phyloP scores from a whole-genome alignment of 2,888 invertebrate species.

The Thecophora atra region DNA sequence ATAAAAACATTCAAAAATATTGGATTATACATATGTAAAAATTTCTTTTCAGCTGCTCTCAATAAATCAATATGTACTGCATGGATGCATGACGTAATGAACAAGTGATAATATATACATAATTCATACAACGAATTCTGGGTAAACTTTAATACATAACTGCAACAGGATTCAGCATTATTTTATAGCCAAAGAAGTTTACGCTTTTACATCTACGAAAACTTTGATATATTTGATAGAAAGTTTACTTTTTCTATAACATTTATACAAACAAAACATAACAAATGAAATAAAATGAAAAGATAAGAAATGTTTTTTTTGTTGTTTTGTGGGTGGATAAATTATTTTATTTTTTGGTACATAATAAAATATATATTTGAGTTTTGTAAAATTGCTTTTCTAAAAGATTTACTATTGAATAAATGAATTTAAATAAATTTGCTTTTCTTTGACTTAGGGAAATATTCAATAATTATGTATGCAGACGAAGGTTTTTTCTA shows the following conservation, averaged over 20 bases:
- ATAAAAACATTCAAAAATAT: no score
- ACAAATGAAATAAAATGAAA: no score
- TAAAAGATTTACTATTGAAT: no score
- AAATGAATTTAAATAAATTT: no score
- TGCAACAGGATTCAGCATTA: neutral
- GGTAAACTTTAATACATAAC: conserved; percentile 5
- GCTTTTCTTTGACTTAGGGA: no score
- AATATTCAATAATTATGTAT: neutral
- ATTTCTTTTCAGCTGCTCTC: neutral
- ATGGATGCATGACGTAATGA: neutral
- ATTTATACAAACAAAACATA: neutral
- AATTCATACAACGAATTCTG: neutral
- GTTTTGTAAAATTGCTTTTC: no score
- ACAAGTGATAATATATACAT: neutral
- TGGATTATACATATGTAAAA: neutral
- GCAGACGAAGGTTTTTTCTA: neutral
- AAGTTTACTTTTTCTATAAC: neutral
- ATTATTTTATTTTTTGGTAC: no score
- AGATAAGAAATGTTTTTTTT: no score
- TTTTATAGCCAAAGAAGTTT: neutral
- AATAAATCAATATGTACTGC: no score
- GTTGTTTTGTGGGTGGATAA: no score
- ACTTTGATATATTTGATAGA: neutral
- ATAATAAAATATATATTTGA: no score
- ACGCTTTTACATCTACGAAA: neutral